Conservation (phyloP, 2,888 invertebrate species). For the Steinernema scapterisci region DNA sequence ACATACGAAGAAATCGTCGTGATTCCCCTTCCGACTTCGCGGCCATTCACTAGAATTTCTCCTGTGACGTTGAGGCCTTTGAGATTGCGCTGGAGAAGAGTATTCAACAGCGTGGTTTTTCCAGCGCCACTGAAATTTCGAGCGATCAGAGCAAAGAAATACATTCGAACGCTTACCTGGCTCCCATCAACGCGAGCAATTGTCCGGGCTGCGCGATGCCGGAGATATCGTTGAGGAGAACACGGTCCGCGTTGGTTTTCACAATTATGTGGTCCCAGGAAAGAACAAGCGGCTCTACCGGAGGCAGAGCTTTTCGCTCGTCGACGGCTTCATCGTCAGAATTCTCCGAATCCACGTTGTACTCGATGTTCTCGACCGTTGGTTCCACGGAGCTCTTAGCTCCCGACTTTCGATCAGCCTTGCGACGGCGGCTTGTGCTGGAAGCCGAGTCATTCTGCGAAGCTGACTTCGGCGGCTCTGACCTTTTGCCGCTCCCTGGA, state of each 20-base stretch:
- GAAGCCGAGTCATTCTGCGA: neutral
- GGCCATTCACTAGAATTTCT: slow-evolving; percentile 50
- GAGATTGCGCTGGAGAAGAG: slow-evolving; percentile 44
- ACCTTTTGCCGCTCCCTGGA: neutral
- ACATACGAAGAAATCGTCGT: slow-evolving; percentile 68
- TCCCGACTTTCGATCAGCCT: neutral
- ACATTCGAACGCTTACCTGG: slow-evolving; percentile 47
- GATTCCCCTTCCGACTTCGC: slow-evolving; percentile 34
- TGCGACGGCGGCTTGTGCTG: neutral
- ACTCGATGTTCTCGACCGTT: neutral
- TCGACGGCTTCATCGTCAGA: slow-evolving; percentile 7
- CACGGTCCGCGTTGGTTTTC: slow-evolving; percentile 48
- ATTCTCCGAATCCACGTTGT: slow-evolving; percentile 18
- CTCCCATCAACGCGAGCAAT: slow-evolving; percentile 66
- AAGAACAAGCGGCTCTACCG: slow-evolving; percentile 7
- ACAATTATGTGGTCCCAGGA: slow-evolving; percentile 42
- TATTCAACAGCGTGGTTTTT: slow-evolving; percentile 83
- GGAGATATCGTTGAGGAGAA: slow-evolving; percentile 58
- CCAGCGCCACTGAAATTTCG: slow-evolving; percentile 79
- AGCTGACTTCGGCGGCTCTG: neutral
- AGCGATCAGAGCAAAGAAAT: neutral
- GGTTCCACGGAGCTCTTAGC: neutral
- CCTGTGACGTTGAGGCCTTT: slow-evolving; percentile 64
- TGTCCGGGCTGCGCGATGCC: slow-evolving; percentile 62
- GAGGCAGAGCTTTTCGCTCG: slow-evolving; percentile 7